Conservation (phyloP, 2,797 vertebrate species). For the Zalophus californianus region DNA sequence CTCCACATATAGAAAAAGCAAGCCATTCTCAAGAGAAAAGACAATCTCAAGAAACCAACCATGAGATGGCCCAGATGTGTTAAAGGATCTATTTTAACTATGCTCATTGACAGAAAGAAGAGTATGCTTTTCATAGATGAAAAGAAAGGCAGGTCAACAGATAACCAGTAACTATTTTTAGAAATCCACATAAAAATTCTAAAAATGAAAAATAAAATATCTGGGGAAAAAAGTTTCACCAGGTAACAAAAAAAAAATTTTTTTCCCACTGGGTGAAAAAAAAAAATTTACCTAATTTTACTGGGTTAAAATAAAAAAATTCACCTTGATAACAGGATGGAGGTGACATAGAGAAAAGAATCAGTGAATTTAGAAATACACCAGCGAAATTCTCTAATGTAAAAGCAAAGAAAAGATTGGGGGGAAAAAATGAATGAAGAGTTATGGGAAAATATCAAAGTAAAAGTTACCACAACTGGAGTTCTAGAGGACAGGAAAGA, state of each 20-base stretch:
- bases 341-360: background rate
- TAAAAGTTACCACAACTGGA: background rate
- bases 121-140: conserved; percentile 23
- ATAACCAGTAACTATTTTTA: background rate
- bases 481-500: background rate
- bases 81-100: conserved; percentile 2
- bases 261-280: background rate
- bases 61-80: background rate
- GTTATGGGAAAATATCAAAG: background rate
- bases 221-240: background rate
- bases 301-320: background rate
- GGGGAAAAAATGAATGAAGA: background rate
- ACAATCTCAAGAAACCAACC: background rate
- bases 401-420: background rate
- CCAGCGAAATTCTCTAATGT: conserved; percentile 10
- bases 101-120: background rate
- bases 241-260: background rate
- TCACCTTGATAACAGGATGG: background rate
- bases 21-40: conserved; percentile 37
- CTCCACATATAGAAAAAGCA: conserved; percentile 26
- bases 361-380: background rate
- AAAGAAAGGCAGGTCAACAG: conserved; percentile 21
- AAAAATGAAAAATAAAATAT: conserved; percentile 53
- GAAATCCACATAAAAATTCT: conserved; percentile 25
- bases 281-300: background rate